Conservation (phyloP, 2,888 invertebrate genomes). For the Nymphalis c-album region DNA sequence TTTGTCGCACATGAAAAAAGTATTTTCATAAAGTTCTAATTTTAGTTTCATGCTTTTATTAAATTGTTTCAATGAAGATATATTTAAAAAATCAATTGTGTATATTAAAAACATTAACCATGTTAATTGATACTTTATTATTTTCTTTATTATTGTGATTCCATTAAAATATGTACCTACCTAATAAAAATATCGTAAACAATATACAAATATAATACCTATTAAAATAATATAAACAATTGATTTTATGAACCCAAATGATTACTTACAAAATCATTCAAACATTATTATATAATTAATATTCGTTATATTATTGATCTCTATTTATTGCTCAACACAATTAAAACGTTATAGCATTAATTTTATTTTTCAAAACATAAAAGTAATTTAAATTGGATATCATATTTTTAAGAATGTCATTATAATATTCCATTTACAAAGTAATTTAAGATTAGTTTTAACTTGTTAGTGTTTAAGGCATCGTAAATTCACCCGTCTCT, state of each 20-base stretch:
- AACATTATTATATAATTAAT: conserved; percentile 11
- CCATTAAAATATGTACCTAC: background rate
- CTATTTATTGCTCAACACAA: conserved; percentile 47
- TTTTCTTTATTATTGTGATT: background rate
- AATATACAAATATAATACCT: background rate
- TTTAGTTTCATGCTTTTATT: background rate
- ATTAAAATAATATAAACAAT: background rate
- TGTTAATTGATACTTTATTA: background rate
- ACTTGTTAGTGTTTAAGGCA: conserved; percentile 70
- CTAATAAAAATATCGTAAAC: background rate
- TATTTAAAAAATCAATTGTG: background rate
- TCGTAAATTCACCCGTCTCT: conserved; percentile 81
- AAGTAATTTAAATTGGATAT: conserved; percentile 5
- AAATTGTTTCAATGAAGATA: background rate
- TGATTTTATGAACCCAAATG: background rate
- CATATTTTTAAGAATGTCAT: conserved; percentile 39
- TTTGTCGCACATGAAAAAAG: background rate
- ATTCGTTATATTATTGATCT: conserved; percentile 47
- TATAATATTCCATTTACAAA: conserved; percentile 80
- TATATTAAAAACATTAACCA: no score
- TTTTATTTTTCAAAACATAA: background rate
- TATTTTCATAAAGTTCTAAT: background rate
- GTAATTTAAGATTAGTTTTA: conserved; percentile 74
- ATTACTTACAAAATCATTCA: no score
- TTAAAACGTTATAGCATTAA: background rate